phyloP scores from a whole-genome alignment of 1,140 invertebrate species.

The Akabosia matsudoensis region DNA sequence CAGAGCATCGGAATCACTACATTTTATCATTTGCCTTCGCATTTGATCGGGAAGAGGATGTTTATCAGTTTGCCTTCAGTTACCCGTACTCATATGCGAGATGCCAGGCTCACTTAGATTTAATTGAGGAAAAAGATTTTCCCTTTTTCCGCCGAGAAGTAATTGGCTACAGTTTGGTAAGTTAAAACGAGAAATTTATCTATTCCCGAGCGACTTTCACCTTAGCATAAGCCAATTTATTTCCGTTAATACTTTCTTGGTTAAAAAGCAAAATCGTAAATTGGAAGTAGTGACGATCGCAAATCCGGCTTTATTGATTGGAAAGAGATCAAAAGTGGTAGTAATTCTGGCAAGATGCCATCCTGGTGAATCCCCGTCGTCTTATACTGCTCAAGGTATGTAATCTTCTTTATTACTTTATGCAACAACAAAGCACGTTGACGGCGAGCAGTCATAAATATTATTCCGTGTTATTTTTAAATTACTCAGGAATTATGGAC shows the following conservation, averaged over 20 bases:
- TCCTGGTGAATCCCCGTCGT: slow-evolving; percentile 88
- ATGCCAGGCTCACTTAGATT: slow-evolving; percentile 76
- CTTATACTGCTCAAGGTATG: slow-evolving; percentile 85
- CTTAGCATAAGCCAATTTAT: too few species aligned
- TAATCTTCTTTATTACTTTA: background rate
- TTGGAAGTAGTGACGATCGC: slow-evolving; percentile 84
- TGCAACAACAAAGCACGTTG: background rate
- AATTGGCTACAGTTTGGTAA: slow-evolving; percentile 69
- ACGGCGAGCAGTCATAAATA: too few species aligned
- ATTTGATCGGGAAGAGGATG: slow-evolving; percentile 86
- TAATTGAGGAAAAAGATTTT: slow-evolving; percentile 65
- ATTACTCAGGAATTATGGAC: slow-evolving; percentile 72
- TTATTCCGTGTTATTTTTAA: background rate
- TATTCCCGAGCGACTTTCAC: too few species aligned
- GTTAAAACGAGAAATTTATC: too few species aligned
- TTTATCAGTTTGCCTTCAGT: slow-evolving; percentile 89
- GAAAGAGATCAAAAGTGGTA: slow-evolving; percentile 65
- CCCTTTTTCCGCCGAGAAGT: slow-evolving; percentile 64
- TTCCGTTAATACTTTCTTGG: background rate
- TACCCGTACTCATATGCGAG: slow-evolving; percentile 92
- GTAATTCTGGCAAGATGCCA: slow-evolving; percentile 79
- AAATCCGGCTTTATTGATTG: slow-evolving; percentile 51
- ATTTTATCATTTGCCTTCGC: slow-evolving; percentile 90
- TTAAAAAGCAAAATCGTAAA: slow-evolving; percentile 76
- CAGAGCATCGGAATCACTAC: slow-evolving; percentile 84